phyloP scores from a whole-genome alignment of 2,797 vertebrate genomes.

The Oophaga sylvatica region DNA sequence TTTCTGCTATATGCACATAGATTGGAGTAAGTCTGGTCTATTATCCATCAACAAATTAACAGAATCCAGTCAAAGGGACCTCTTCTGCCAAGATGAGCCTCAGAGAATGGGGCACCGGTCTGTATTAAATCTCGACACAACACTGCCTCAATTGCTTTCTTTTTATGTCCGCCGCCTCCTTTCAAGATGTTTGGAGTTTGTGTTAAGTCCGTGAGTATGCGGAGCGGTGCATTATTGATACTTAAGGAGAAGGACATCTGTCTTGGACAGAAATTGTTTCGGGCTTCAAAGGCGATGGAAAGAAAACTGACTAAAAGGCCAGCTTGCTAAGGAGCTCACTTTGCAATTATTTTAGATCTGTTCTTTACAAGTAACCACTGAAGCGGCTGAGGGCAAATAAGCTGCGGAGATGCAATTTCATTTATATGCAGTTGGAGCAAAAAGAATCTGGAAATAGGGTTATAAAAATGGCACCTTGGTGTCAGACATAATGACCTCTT shows the following conservation, averaged over 20 bases:
- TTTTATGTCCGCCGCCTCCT: constrained; percentile 74
- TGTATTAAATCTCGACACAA: constrained; percentile 78
- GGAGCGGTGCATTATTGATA: constrained; percentile 65
- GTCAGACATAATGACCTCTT: neutral
- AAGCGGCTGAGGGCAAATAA: constrained; percentile 31
- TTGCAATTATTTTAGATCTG: constrained; percentile 41
- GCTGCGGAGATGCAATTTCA: constrained; percentile 20
- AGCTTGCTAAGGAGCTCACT: constrained; percentile 43
- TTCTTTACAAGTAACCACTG: constrained; percentile 36
- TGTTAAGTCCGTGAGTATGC: constrained; percentile 79
- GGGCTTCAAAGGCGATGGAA: constrained; percentile 29
- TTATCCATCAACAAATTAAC: constrained; percentile 81
- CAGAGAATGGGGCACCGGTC: constrained; percentile 74
- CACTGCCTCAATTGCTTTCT: constrained; percentile 67
- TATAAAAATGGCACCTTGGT: neutral
- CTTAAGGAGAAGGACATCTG: constrained; percentile 73
- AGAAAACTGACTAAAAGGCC: constrained; percentile 61
- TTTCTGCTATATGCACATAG: constrained; percentile 80
- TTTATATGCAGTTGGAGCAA: constrained; percentile 2
- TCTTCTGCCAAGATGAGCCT: constrained; percentile 71
- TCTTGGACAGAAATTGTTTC: constrained; percentile 67
- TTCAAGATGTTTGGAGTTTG: constrained; percentile 70
- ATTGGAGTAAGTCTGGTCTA: constrained; percentile 74
- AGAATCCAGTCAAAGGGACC: constrained; percentile 74
- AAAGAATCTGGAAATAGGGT: neutral